phyloP scores from a whole-genome alignment of 1,140 invertebrate species.

The Caerostris darwini region DNA sequence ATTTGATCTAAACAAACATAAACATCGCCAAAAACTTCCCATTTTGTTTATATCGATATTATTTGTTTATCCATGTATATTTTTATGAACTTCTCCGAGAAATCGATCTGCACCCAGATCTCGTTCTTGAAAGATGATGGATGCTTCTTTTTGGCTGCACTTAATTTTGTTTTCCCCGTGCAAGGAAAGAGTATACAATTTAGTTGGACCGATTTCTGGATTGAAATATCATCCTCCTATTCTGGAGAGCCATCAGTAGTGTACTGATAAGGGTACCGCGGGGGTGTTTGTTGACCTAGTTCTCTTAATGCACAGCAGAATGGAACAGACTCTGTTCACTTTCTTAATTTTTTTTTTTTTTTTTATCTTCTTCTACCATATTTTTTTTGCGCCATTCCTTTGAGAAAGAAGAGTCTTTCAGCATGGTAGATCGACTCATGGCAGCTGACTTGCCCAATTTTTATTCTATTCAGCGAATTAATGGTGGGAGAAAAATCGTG shows the following conservation, averaged over 20 bases:
- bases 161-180: too few relatives aligned
- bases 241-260: background rate
- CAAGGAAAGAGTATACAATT: constrained; percentile 2
- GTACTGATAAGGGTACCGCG: constrained; percentile 21
- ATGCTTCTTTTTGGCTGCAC: too few relatives aligned
- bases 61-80: too few relatives aligned
- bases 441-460: background rate
- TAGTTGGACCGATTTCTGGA: constrained; percentile 13
- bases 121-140: too few relatives aligned
- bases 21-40: too few relatives aligned
- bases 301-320: constrained; percentile 4
- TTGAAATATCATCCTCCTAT: constrained; percentile 15
- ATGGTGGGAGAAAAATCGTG: background rate
- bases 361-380: too few relatives aligned
- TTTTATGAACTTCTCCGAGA: too few relatives aligned
- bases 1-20: too few relatives aligned
- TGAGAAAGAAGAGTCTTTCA: background rate
- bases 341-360: too few relatives aligned
- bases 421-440: background rate
- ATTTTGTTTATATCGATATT: too few relatives aligned
- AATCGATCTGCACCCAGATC: too few relatives aligned
- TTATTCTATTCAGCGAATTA: background rate
- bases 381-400: background rate
- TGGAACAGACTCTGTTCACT: background rate
- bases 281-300: constrained; percentile 48